Evolutionary conservation across 1,140 invertebrate genomes (phyloP), one percentile per base, ranked within the genome.

Genomic region (Ceratina australensis): DNA sequence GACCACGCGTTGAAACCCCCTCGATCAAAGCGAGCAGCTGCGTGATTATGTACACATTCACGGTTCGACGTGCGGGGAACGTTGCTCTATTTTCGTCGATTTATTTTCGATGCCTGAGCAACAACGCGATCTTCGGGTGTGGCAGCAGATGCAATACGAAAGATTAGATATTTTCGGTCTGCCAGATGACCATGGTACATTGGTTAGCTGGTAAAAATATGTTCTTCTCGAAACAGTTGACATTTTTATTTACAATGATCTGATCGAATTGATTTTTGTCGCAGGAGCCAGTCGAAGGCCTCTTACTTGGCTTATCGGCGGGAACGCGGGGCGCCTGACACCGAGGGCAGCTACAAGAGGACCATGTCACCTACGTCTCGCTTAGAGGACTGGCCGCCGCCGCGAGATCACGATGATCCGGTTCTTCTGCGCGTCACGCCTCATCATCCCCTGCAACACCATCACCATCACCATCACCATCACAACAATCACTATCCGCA

Each of bases 231-330:
- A n/a, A n/a, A n/a, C n/a, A n/a, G n/a, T n/a, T n/a, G n/a, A n/a
- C n/a, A n/a, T n/a, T n/a, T n/a, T n/a, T n/a, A n/a, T n/a, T 42
- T 42, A 42, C 5, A 8, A 10, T 42, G 0, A 42, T 42, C 8
- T 42, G 8, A 42, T 42, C 18, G 3, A 50, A 26, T 82, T 78
- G 5, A 42, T 75, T 87, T 83, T 86, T 82, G 67, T 94, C 94
- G 5, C 93, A 96, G 96, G 92, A 96, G 95, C 84, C 95, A 96
- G 86, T 96, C 96, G 20, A 96, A 96, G 91, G 95, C 95, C 75
- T 96, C 96, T 52, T 96, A 96, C 89, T 90, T 96, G 91, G 94
- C 95, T 2, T 94, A 94, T 59, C 92, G 95, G 20, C 93, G 95
- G 75, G 95, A 96, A 85, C 92, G 94, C 42, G 95, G 95, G 20